Evolutionary conservation across 2,797 vertebrate genomes (phyloP), one percentile per base, ranked within the genome.

Genomic region (Pseudochromis fuscus): DNA sequence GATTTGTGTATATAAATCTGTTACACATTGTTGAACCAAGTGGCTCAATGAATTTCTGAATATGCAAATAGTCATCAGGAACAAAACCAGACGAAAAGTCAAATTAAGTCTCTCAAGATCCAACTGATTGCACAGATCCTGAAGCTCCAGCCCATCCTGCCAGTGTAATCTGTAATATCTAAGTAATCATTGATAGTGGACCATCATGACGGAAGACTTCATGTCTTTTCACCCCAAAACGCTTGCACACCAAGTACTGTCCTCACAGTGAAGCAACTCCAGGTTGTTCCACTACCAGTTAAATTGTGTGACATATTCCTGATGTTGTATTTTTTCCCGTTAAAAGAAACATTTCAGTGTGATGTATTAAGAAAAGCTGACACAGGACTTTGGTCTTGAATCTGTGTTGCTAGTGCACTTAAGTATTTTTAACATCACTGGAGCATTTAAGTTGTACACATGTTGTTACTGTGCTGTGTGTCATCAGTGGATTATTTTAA

Each of bases 351-450:
- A 65, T 63, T 71, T 74, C 23, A 53, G 48, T 56, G 21, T 23
- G 30, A 51, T 6, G 13, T 21, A 19, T 23, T 16, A 27, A 61
- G 21, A 23, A 24, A n/a, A 3, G 15, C 25, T 21, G 23, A 38
- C 1, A 24, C 31, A 49, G 15, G 37, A n/a, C 7, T 51, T 0
- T 48, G 18, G 23, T 60, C 24, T 18, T 46, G 10, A 57, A 68
- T 70, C 10, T 58, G 19, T 42, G 56, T 81, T 24, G 40, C 27
- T 56, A 66, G 30, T 72, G 84, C 74, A 82, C 76, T 80, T 72
- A 7, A 79, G 75, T 81, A 79, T 87, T 77, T 72, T 73, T 79
- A 57, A 64, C 48, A 57, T 75, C 78, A 85, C 76, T 83, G 75
- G 79, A 82, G 23, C 40, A 30, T 55, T 74, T 46, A 46, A 11